Base-by-base conservation (phyloP, 2,888 invertebrate species). In the Oeneis ivallda region DNA sequence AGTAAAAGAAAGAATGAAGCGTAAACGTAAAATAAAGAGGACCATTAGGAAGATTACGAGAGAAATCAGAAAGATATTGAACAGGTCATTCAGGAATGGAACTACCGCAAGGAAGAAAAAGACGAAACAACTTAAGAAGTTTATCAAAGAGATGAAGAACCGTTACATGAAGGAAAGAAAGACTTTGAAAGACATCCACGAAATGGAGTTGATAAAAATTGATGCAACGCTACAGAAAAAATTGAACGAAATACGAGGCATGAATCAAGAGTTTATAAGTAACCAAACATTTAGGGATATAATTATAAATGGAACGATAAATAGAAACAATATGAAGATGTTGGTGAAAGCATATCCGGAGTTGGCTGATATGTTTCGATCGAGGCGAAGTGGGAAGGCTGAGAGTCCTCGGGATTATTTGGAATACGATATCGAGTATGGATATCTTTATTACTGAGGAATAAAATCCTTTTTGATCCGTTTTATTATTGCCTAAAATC, bases 361-460 rank as follows among this genome's bases (percentile, higher is more conserved):
- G 13, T 69, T 89, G 11, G 56, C 66, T 0, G 43, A 64, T 0
- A 71, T 77, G 62, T 63, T 84, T 9, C 69, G 74, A n/a, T 71
- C 72, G 0, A 72, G 77, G 39, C 72, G 77, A 52, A 63, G 72
- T 15, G 65, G 71, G 37, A 52, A 52, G 1, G 53, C 41, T 2
- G 62, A 39, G n/a, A 57, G 50, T 19, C 62, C 62, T 1, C 71
- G 69, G 10, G 78, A 81, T 63, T 75, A 79, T 71, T 67, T 79
- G 8, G 83, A 87, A 13, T 87, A 87, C 54, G 89, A 89, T 62
- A 70, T 87, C 6, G 89, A 90, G 66, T 87, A 87, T 64, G 89
- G 88, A 0, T 74, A 79, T 62, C 72, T 86, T 53, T 88, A 89
- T 76, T 81, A 83, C 69, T 87, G 74, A 82, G 60, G 11, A 52